phyloP scores from a whole-genome alignment of 2,113 vertebrate genomes.

The Hassar affinis region DNA sequence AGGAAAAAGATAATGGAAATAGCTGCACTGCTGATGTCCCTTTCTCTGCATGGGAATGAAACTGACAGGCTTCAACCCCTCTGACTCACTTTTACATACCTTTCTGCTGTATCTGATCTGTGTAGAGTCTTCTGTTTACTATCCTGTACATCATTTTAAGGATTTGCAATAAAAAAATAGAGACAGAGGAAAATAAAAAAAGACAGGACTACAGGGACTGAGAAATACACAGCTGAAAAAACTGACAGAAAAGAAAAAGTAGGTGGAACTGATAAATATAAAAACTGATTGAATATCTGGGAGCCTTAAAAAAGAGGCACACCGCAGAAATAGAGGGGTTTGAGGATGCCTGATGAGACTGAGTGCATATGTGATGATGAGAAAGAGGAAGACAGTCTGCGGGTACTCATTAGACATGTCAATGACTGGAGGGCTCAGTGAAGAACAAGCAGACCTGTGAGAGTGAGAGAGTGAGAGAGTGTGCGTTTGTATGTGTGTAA shows the following conservation, averaged over 20 bases:
- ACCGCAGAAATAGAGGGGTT: background rate
- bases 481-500: slow-evolving; percentile 15
- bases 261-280: background rate
- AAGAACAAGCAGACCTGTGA: slow-evolving; percentile 23
- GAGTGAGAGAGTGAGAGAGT: background rate
- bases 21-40: background rate
- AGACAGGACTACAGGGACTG: background rate
- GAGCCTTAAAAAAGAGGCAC: background rate
- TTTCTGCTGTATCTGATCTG: background rate
- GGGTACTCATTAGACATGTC: slow-evolving; percentile 45
- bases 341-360: background rate
- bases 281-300: background rate
- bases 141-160: slow-evolving; percentile 7
- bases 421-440: slow-evolving; percentile 24
- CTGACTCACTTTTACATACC: background rate
- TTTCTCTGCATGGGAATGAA: background rate
- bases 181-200: background rate
- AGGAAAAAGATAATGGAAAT: background rate
- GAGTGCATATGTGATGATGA: background rate
- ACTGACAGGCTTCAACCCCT: background rate
- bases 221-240: background rate
- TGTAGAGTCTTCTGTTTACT: slow-evolving; percentile 5
- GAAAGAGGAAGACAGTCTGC: slow-evolving; percentile 22
- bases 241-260: background rate
- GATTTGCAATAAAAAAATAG: background rate